Conservation (phyloP, 1,140 invertebrate species). For the Goniozus legneri region DNA sequence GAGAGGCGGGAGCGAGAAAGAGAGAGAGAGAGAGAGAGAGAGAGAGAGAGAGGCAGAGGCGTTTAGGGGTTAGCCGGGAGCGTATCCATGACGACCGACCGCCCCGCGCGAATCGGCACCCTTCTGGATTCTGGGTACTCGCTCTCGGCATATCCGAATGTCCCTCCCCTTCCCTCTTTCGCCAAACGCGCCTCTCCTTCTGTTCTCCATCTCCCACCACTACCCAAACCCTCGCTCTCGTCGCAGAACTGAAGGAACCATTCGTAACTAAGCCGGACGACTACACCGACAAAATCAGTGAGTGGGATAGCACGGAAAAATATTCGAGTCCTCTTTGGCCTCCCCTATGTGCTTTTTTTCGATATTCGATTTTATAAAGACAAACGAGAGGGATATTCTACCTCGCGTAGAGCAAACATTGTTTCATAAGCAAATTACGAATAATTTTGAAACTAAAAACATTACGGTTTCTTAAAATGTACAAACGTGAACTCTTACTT, state of each 20-base stretch:
- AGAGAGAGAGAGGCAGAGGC: slow-evolving; percentile 25
- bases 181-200: slow-evolving; percentile 10
- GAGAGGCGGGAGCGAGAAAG: slow-evolving; percentile 26
- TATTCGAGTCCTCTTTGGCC: neutral
- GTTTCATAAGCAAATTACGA: too few relatives aligned
- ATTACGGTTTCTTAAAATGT: too few relatives aligned
- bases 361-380: neutral
- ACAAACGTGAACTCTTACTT: too few relatives aligned
- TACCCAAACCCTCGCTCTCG: slow-evolving; percentile 1
- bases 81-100: slow-evolving; percentile 55
- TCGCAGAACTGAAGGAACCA: slow-evolving; percentile 13
- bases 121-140: slow-evolving; percentile 33
- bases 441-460: too few relatives aligned
- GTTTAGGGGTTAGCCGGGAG: slow-evolving; percentile 39
- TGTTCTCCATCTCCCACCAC: slow-evolving; percentile 11
- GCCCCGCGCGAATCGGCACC: slow-evolving; percentile 45
- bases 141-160: slow-evolving; percentile 31
- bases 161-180: slow-evolving; percentile 16
- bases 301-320: too few relatives aligned
- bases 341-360: neutral
- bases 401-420: too few relatives aligned
- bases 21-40: slow-evolving; percentile 13
- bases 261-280: too few relatives aligned
- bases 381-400: too few relatives aligned
- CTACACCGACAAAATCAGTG: too few relatives aligned